A percentile compares a stretch with the other conserved stretches of the same genome.
Evolutionary conservation across 92 coral and sea anemone genomes (phyloP).

Genomic region (Pocillopora meandrina): DNA sequence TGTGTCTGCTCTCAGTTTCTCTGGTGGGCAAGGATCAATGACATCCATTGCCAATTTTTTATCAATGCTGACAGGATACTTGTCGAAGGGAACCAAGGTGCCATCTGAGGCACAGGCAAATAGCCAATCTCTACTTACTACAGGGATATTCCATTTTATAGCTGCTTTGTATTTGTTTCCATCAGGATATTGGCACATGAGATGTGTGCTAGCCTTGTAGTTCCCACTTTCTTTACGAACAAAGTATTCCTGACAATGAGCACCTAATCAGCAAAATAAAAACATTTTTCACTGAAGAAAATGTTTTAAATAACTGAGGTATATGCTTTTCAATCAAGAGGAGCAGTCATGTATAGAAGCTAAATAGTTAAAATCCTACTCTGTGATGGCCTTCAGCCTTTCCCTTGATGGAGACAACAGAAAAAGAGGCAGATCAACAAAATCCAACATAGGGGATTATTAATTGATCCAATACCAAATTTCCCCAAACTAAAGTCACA

Average conservation of each 20-base stretch:
- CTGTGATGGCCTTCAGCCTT: too few relatives aligned
- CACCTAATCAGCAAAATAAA: constrained; percentile 56
- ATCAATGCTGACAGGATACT: constrained; percentile 45
- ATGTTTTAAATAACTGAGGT: not conserved
- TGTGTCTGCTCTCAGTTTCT: not conserved
- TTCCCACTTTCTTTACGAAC: constrained; percentile 73
- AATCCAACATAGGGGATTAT: too few relatives aligned
- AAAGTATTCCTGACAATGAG: constrained; percentile 87
- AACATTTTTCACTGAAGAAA: not conserved
- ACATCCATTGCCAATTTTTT: not conserved
- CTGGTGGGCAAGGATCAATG: constrained; percentile 6
- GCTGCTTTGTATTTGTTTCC: constrained; percentile 94
- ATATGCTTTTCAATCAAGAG: too few relatives aligned
- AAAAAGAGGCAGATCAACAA: too few relatives aligned
- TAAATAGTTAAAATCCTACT: too few relatives aligned
- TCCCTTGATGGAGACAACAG: too few relatives aligned
- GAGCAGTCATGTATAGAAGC: too few relatives aligned
- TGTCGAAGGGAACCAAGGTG: constrained; percentile 38
- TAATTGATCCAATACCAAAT: too few relatives aligned
- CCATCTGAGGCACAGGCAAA: constrained; percentile 85
- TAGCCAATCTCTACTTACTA: constrained; percentile 76
- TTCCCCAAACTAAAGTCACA: too few relatives aligned
- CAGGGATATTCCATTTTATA: constrained; percentile 84
- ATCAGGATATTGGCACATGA: constrained; percentile 76
- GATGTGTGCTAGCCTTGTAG: constrained; percentile 84